A percentile compares a stretch with the other conserved stretches of the same genome.
Evolutionary conservation across 2,113 vertebrate genomes (phyloP).

Genomic region (Chamaea fasciata): DNA sequence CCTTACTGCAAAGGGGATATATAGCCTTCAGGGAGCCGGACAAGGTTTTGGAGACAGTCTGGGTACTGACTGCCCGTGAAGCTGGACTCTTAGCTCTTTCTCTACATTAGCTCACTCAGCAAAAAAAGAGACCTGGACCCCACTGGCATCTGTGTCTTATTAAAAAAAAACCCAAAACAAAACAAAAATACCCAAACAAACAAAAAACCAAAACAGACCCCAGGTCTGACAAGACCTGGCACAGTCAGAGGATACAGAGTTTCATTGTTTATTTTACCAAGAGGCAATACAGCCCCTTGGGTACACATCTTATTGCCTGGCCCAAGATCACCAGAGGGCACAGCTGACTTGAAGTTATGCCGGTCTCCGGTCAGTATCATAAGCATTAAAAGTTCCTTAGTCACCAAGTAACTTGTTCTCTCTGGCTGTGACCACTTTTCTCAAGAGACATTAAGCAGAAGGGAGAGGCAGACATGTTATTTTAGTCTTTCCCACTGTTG

Average conservation of each 20-base stretch:
- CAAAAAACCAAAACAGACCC: background rate
- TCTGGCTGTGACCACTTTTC: background rate
- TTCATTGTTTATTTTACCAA: background rate
- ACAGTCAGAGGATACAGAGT: background rate
- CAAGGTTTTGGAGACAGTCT: background rate
- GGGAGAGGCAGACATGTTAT: background rate
- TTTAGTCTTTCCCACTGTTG: background rate
- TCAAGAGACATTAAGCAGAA: background rate
- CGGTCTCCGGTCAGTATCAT: background rate
- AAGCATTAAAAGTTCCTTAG: background rate
- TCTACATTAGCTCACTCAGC: background rate
- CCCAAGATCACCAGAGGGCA: background rate
- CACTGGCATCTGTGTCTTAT: background rate
- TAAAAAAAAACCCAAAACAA: background rate
- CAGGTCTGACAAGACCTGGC: background rate
- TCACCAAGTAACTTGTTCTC: background rate
- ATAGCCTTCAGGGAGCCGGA: background rate
- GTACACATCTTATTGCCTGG: background rate
- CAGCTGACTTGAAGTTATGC: background rate
- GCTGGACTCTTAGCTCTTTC: background rate
- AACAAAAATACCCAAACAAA: background rate
- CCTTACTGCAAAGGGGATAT: background rate
- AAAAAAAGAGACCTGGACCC: background rate
- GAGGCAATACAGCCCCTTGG: background rate
- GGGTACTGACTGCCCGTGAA: background rate